Conservation (phyloP, 2,797 vertebrate genomes). For the Aeoliscus strigatus region DNA sequence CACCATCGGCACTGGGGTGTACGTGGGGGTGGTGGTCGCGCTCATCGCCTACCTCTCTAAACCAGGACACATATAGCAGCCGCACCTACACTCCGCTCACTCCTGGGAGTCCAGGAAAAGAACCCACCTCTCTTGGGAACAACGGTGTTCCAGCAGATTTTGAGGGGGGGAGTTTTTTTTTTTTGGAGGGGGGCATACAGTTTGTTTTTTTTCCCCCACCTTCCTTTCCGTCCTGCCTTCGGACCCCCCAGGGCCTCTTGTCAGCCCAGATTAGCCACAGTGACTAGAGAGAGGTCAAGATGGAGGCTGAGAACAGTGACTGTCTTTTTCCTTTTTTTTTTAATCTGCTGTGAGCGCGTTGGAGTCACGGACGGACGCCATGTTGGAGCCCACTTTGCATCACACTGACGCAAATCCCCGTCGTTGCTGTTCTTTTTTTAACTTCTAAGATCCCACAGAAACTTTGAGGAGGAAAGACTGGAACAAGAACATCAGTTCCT, state of each 20-base stretch:
- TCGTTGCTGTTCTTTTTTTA: conserved; percentile 15
- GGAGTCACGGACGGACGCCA: conserved; percentile 39
- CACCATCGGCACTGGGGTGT: conserved; percentile 92
- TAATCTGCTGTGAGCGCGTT: conserved; percentile 14
- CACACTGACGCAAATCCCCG: conserved; percentile 27
- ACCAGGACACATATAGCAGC: conserved; percentile 86
- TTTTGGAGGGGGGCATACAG: conserved; percentile 48
- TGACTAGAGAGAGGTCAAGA: conserved; percentile 45
- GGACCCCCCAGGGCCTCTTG: conserved; percentile 49
- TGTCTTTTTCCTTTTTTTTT: conserved; percentile 18
- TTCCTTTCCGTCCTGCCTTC: conserved; percentile 39
- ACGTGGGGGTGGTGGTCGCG: conserved; percentile 92
- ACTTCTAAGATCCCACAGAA: conserved; percentile 15
- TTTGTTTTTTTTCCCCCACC: conserved; percentile 30
- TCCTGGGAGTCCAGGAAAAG: conserved; percentile 37
- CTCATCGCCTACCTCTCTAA: conserved; percentile 96
- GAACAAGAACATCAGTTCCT: conserved; percentile 18
- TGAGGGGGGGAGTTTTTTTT: conserved; percentile 36
- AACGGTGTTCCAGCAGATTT: conserved; percentile 36
- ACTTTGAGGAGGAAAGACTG: conserved; percentile 24
- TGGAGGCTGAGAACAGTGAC: conserved; percentile 32
- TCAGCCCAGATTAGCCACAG: conserved; percentile 55
- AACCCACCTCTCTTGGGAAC: conserved; percentile 35
- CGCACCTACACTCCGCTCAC: conserved; percentile 11
- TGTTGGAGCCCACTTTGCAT: conserved; percentile 43